Evolutionary conservation across 1,140 invertebrate species (phyloP), one percentile per base, ranked within the genome.

Genomic region (Aphelinus certus): DNA sequence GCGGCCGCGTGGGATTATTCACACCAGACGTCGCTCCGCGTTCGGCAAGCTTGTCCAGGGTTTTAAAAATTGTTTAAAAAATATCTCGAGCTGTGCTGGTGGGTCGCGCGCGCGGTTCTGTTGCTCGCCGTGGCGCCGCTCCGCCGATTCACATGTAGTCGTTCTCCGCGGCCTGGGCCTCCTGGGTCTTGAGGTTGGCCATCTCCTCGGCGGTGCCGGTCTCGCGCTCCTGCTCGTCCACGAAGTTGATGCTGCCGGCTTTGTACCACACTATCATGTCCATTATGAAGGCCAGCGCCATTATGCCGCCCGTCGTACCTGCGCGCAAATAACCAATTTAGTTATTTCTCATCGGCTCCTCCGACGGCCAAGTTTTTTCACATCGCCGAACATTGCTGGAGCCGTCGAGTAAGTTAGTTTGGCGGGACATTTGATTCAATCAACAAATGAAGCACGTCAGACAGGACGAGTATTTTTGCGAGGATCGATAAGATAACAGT

Each of bases 211-310:
- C 83, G 1, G 85, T 83, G 1, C 83, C 83, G 9, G 78, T 78
- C 47, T 83, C 82, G 56, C 69, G 78, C 56, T 86, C 84, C 77
- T 90, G 87, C 53, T 92, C 91, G 70, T 92, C 91, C 0, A 89
- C 89, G 77, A 93, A 92, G 80, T 89, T 91, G 77, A 96, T 95
- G 73, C 92, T 92, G 49, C 92, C 91, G 10, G 95, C 94, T 83
- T 94, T 94, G 81, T 92, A 93, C 93, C 93, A 95, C 3, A 96
- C 94, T 43, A 95, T 88, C 67, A 95, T 80, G 83, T 96, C 95
- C 81, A 96, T 93, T 71, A 95, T 85, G 82, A 96, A 96, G 49
- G 94, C 95, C 60, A 94, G 83, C 75, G 94, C 88, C 89, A 96
- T 92, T n/a, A 96, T 91, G 56, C 91, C 90, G 58, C 93, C 93